Percentiles rank a stretch among this genome's conserved stretches.
Conservation (phyloP, 1,140 invertebrate genomes). For the Eumaeus atala region DNA sequence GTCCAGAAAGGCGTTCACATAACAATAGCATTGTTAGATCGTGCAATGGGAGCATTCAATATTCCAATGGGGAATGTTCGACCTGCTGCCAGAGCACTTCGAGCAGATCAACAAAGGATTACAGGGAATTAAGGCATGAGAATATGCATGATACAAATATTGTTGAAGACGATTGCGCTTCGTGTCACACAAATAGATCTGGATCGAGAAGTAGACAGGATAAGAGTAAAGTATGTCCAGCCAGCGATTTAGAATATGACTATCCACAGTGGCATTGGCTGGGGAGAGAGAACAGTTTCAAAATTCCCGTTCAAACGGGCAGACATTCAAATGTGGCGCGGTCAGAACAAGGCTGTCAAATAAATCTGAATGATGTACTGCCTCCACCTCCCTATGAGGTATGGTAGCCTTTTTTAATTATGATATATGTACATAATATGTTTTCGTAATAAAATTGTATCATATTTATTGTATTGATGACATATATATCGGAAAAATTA, state of each 20-base stretch:
- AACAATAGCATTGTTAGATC: slow-evolving; percentile 68
- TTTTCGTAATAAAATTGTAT: background rate
- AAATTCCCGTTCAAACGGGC: slow-evolving; percentile 62
- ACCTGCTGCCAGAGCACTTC: slow-evolving; percentile 67
- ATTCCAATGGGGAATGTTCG: slow-evolving; percentile 67
- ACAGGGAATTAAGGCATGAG: slow-evolving; percentile 57
- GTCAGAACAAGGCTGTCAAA: slow-evolving; percentile 70
- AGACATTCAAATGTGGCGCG: slow-evolving; percentile 60
- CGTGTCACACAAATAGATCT: slow-evolving; percentile 60
- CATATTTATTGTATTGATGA: background rate
- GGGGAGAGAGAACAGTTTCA: slow-evolving; percentile 69
- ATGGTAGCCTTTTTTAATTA: slow-evolving; percentile 28
- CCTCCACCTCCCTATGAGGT: slow-evolving; percentile 69
- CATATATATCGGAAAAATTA: too few relatives aligned
- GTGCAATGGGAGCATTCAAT: slow-evolving; percentile 64
- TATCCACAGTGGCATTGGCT: slow-evolving; percentile 70
- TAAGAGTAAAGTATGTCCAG: slow-evolving; percentile 63
- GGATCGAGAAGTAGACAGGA: slow-evolving; percentile 63
- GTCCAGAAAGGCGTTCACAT: slow-evolving; percentile 61
- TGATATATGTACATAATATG: slow-evolving; percentile 16
- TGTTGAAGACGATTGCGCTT: slow-evolving; percentile 58
- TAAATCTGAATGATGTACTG: slow-evolving; percentile 72
- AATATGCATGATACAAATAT: slow-evolving; percentile 53
- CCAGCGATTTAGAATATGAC: slow-evolving; percentile 68
- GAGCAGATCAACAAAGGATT: slow-evolving; percentile 66